Conservation (phyloP, 2,113 vertebrate genomes). For the Prietella phreatophila region DNA sequence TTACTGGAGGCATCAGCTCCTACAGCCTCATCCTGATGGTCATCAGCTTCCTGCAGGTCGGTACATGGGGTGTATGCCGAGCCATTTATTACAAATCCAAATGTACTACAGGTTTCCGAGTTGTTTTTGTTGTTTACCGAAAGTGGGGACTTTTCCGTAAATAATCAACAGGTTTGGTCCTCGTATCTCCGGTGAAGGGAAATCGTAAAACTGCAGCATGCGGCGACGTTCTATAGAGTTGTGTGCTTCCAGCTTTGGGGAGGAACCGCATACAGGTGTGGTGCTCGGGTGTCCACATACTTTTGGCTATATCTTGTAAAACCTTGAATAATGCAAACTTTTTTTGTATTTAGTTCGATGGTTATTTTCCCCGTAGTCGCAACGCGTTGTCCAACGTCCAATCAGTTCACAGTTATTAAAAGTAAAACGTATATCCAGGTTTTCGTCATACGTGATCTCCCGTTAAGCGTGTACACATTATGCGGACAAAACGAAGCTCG, state of each 20-base stretch:
- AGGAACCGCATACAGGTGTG: too few species aligned
- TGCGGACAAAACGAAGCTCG: neutral
- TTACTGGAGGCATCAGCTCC: constrained; percentile 81
- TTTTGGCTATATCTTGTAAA: too few species aligned
- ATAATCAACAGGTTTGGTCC: too few species aligned
- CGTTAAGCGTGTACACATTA: neutral
- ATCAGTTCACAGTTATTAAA: neutral
- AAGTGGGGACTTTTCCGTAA: neutral
- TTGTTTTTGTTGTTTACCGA: neutral
- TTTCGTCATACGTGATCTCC: neutral
- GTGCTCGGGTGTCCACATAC: too few species aligned
- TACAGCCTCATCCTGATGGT: constrained; percentile 83
- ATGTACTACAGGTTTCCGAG: neutral
- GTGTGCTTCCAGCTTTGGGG: too few species aligned
- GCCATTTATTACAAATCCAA: neutral
- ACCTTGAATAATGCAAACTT: too few species aligned
- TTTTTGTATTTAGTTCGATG: too few species aligned
- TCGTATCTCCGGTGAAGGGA: too few species aligned
- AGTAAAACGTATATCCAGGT: neutral
- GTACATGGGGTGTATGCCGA: neutral
- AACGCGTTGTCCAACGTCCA: too few species aligned
- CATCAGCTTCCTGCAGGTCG: constrained; percentile 81
- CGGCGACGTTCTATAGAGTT: too few species aligned
- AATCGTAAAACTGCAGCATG: too few species aligned
- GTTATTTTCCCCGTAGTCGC: too few species aligned